Evolutionary conservation across 1,140 invertebrate species (phyloP), one percentile per base, ranked within the genome.

Genomic region (Cecropterus lyciades): DNA sequence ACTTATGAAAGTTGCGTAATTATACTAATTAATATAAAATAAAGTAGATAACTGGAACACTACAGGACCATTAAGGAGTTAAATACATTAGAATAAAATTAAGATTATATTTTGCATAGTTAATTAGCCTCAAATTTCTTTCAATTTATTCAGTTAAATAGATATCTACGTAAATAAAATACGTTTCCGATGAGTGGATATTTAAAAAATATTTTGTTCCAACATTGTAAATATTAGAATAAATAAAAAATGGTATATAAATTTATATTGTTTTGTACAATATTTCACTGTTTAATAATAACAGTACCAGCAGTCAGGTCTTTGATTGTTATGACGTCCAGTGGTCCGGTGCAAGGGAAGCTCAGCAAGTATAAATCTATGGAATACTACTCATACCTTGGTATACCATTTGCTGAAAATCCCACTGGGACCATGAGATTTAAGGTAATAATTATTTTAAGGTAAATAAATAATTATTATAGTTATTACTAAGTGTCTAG

Each of bases 361-460:
- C 43, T 75, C 13, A 48, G 60, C 8, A 10, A 55, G 9, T 66
- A 69, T 17, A 17, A 67, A 9, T 8, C 49, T 5, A 20, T 70
- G 6, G 7, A 17, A 8, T 78, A 73, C 43, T 75, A 71, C 30
- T 67, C 73, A 2, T 78, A 67, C 48, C 30, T 59, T 57, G 73
- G 66, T 6, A 73, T 79, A 64, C 76, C 76, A 20, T 79, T 73
- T 45, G 73, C 73, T 43, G 76, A 79, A 67, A 72, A 33, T 33
- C 68, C 70, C 0, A 46, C 30, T 8, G 70, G 73, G n/a, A 3
- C 51, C 0, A 43, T 67, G 3, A 51, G 75, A 48, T 79, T 79
- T 67, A 65, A 43, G 56, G 73, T 79, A 71, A 70, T n/a, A 40
- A 40, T 40, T 40, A 40, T 5, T n/a, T n/a, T n/a, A n/a, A n/a